Evolutionary conservation across 2,797 vertebrate species (phyloP).

Genomic region (Menidia menidia): DNA sequence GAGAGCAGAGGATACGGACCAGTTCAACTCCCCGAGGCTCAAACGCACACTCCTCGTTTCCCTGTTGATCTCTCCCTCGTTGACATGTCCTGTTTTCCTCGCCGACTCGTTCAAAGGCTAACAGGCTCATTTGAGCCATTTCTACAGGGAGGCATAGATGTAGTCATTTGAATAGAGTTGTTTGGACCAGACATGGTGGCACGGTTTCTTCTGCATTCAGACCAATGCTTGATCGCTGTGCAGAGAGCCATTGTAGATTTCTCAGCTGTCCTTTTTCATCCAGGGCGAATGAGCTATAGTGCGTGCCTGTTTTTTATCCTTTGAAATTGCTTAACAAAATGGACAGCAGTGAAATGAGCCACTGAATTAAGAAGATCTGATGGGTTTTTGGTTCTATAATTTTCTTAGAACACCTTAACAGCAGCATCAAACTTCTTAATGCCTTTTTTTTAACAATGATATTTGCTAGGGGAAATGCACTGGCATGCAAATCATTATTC

Average conservation of each 20-base stretch:
- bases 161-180: slow-evolving; percentile 78
- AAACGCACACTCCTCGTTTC: slow-evolving; percentile 78
- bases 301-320: slow-evolving; percentile 51
- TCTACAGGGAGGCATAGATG: slow-evolving; percentile 72
- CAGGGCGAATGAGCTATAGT: slow-evolving; percentile 64
- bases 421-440: slow-evolving; percentile 9
- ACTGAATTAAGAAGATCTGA: slow-evolving; percentile 41
- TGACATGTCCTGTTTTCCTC: slow-evolving; percentile 83
- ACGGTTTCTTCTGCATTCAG: slow-evolving; percentile 74
- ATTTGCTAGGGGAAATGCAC: no score
- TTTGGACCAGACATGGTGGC: slow-evolving; percentile 76
- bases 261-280: slow-evolving; percentile 53
- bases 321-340: slow-evolving; percentile 42
- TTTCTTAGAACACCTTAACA: slow-evolving; percentile 32
- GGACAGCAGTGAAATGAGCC: slow-evolving; percentile 37
- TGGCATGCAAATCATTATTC: no score
- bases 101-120: slow-evolving; percentile 73
- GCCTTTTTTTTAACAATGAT: neutral
- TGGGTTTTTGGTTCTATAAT: neutral
- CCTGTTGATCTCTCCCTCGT: slow-evolving; percentile 81
- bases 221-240: slow-evolving; percentile 68
- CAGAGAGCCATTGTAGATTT: slow-evolving; percentile 65
- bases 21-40: slow-evolving; percentile 77
- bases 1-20: slow-evolving; percentile 64
- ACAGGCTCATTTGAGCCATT: slow-evolving; percentile 81